These are phyloP conservation scores for Belgica antarctica DNA, from an alignment of 2,888 invertebrate species.

Conservation along the genomic window DNA sequence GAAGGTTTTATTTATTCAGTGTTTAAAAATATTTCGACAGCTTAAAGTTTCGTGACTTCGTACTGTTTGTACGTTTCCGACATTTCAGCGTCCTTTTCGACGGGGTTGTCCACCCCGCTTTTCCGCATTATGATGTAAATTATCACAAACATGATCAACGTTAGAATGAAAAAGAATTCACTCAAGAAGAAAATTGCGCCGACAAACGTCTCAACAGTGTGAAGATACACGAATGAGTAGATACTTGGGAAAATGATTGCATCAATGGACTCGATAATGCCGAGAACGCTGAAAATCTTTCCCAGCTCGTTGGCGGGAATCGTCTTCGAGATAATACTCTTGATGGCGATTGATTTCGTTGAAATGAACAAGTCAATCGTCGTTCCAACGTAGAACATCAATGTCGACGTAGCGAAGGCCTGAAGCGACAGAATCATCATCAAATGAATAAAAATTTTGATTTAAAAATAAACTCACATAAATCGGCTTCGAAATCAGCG, in stretches of 20 bases:
- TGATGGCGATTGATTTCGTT: constrained; percentile 53
- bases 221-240: constrained; percentile 51
- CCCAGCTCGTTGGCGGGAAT: constrained; percentile 53
- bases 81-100: not conserved
- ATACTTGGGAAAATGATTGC: constrained; percentile 53
- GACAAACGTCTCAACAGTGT: constrained; percentile 51
- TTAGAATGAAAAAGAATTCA: constrained; percentile 53
- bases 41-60: constrained; percentile 5
- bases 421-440: not conserved
- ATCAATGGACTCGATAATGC: constrained; percentile 53
- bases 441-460: not conserved
- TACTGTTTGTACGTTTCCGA: not conserved
- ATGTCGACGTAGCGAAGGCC: constrained; percentile 48
- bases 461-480: constrained; percentile 49
- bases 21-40: no score
- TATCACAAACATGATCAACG: constrained; percentile 51
- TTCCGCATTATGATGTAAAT: not conserved
- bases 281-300: constrained; percentile 50
- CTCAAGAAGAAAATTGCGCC: constrained; percentile 54
- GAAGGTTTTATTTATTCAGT: no score
- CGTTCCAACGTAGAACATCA: constrained; percentile 51
- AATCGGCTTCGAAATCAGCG: constrained; percentile 51
- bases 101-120: constrained; percentile 47
- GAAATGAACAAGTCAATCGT: constrained; percentile 53
- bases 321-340: constrained; percentile 53